These are phyloP conservation scores for Hyaena hyaena DNA, from an alignment of 2,113 vertebrate species.

Conservation along the genomic window DNA sequence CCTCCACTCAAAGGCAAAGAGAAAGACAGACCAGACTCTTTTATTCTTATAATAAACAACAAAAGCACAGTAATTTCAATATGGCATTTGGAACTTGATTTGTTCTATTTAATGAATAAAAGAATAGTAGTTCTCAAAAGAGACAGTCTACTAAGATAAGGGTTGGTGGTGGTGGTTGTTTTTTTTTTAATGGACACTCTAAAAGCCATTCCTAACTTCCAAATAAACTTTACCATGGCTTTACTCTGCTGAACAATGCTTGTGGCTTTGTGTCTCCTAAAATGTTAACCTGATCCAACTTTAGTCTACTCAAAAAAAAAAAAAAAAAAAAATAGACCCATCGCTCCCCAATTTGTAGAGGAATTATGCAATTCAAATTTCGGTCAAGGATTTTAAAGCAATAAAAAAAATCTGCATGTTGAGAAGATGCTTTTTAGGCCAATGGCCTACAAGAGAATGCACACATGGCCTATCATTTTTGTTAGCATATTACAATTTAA, in stretches of 20 bases:
- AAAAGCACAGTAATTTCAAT: slow-evolving; percentile 68
- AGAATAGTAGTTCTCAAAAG: slow-evolving; percentile 71
- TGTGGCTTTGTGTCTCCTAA: neutral
- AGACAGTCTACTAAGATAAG: slow-evolving; percentile 69
- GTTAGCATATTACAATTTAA: neutral
- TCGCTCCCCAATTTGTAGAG: neutral
- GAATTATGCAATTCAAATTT: neutral
- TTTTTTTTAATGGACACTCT: neutral
- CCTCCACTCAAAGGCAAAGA: slow-evolving; percentile 74
- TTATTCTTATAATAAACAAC: slow-evolving; percentile 76
- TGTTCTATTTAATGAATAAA: slow-evolving; percentile 71
- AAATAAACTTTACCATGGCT: neutral
- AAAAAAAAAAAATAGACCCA: too few relatives aligned
- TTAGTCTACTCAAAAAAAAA: neutral
- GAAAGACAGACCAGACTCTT: slow-evolving; percentile 74
- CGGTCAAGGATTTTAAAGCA: neutral
- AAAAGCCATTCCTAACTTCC: slow-evolving; percentile 36
- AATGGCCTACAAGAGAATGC: neutral
- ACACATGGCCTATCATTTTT: neutral
- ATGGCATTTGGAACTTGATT: slow-evolving; percentile 57
- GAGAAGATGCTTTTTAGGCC: accelerated
- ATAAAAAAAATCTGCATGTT: neutral
- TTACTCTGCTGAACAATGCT: neutral
- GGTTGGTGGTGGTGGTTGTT: neutral
- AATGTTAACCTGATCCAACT: neutral